phyloP scores from a whole-genome alignment of 2,888 invertebrate species.

The Agriopis aurantiaria region DNA sequence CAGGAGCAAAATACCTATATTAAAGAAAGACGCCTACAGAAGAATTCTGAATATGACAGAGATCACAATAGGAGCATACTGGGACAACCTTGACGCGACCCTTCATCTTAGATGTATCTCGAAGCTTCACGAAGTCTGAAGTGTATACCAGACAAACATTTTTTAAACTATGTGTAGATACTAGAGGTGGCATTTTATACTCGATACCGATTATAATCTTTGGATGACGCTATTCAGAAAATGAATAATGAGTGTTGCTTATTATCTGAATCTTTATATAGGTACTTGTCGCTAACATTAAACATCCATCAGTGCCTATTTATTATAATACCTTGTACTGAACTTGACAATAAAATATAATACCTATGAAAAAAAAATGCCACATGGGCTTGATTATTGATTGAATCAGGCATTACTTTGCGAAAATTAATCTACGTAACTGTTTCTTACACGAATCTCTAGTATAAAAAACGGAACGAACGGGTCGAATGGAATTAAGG shows the following conservation, averaged over 20 bases:
- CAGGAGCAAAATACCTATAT: conserved; percentile 31
- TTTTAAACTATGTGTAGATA: too few species aligned
- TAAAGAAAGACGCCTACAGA: conserved; percentile 34
- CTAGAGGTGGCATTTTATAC: too few species aligned
- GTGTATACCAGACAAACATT: neutral
- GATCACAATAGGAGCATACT: conserved; percentile 36
- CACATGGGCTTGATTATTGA: too few species aligned
- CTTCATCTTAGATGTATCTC: conserved; percentile 24
- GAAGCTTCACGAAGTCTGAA: neutral
- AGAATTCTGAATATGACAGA: conserved; percentile 41
- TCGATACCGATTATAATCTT: neutral
- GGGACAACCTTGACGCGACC: conserved; percentile 26
- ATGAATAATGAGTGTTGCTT: conserved; percentile 1
- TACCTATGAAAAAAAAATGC: too few species aligned
- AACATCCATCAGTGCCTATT: neutral
- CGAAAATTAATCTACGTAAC: too few species aligned
- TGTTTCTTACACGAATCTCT: too few species aligned
- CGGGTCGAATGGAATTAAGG: too few species aligned
- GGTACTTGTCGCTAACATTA: neutral
- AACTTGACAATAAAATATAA: neutral
- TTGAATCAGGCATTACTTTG: too few species aligned
- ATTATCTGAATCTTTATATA: conserved; percentile 2
- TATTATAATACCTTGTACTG: neutral
- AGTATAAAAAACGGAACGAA: too few species aligned
- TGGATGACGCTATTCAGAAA: neutral